Conservation (phyloP, 2,113 vertebrate species). For the Microtus oregoni region DNA sequence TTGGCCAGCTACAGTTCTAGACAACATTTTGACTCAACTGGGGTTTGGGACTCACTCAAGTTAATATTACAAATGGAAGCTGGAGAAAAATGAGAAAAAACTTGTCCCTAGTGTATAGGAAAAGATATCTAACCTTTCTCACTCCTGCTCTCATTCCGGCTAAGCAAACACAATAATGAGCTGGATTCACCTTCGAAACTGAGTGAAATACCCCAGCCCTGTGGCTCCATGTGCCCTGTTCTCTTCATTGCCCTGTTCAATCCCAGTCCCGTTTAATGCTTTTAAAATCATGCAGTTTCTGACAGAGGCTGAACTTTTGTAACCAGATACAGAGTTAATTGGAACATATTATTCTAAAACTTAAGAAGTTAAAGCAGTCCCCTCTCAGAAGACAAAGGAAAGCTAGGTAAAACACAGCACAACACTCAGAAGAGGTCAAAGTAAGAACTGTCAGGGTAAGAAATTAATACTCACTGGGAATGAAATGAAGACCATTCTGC, state of each 20-base stretch:
- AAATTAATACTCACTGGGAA: neutral
- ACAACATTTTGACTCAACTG: constrained; percentile 3
- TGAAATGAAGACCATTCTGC: neutral
- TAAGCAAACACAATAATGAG: constrained; percentile 32
- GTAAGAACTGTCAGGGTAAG: neutral
- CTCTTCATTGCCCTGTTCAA: constrained; percentile 73
- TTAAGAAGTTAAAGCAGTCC: constrained; percentile 75
- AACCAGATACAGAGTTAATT: constrained; percentile 76
- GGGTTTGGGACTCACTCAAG: neutral
- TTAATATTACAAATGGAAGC: neutral
- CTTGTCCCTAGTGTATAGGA: neutral
- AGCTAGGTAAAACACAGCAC: neutral
- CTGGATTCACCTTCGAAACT: neutral
- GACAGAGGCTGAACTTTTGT: constrained; percentile 69
- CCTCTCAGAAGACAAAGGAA: neutral
- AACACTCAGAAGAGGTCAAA: neutral
- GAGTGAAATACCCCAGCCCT: constrained; percentile 41
- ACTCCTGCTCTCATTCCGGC: neutral
- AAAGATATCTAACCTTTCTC: neutral
- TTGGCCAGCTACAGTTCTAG: neutral
- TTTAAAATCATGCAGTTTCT: constrained; percentile 73
- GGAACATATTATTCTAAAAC: constrained; percentile 73
- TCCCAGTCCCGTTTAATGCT: constrained; percentile 6
- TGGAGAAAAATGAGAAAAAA: constrained; percentile 7
- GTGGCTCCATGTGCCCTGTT: neutral